Base-by-base conservation (phyloP, 2,797 vertebrate genomes). In the Muscicapa striata region DNA sequence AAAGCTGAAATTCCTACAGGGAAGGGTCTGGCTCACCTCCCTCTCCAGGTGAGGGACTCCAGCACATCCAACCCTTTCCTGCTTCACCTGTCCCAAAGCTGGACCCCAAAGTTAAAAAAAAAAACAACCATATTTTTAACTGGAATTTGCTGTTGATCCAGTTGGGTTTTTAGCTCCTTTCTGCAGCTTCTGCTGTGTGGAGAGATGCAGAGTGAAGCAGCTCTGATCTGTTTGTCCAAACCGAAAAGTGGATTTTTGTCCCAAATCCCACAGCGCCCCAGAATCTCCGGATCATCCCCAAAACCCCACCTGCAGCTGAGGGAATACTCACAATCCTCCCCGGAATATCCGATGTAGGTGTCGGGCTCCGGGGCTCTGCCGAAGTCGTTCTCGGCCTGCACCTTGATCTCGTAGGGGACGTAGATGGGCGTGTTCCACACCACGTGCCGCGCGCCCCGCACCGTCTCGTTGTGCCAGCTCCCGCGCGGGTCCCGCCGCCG, bases 281-380 rank as follows among this genome's bases (percentile, higher is more conserved):
- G 23, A 48, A 26, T 26, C 48, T 15, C 24, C 8, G 6, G 1
- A 4, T 10, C 57, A 4, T 0, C 27, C n/a, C 49, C 5, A 5
- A 27, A 45, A 4, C 2, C 80, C 59, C 34, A 3, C 13, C 59
- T 12, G n/a, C 4, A 5, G 16, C 58, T 15, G 48, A 4, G 41
- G 21, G 72, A 13, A 43, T 95, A 99, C 99, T 99, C 97, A 99
- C 99, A 98, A 96, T 99, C 99, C 97, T 99, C 99, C 81, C 99
- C 99, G 0, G 99, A 99, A 36, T 98, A 99, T 54, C 99, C 99
- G 13, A 98, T 98, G 92, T 98, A 81, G 9, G 98, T 93, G 40
- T 98, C 98, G 1, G 99, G 99, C 96, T 99, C 98, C 0, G 98
- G 98, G 11, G 98, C 99, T 16, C 85, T 73, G 66, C 99, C 99